A percentile compares a stretch with the other conserved stretches of the same genome.
Conservation (phyloP, 2,113 vertebrate species). For the Colaptes auratus region DNA sequence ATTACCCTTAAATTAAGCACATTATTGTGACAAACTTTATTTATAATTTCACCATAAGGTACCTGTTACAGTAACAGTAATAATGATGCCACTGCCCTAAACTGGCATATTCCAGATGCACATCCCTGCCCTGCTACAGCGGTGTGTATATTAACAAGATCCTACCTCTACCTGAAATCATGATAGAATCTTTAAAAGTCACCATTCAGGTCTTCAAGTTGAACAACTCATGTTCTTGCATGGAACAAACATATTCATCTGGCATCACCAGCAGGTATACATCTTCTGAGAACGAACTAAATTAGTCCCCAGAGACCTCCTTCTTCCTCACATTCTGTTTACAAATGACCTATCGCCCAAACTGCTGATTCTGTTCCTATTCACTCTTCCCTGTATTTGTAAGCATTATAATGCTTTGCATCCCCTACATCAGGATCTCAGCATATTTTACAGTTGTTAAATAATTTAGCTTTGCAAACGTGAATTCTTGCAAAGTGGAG, state of each 20-base stretch:
- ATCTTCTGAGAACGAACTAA: neutral
- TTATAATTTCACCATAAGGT: too few relatives aligned
- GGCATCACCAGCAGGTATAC: neutral
- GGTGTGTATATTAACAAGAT: neutral
- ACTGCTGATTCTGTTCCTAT: neutral
- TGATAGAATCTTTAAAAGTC: neutral
- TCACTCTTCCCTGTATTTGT: neutral
- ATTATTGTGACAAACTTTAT: too few relatives aligned
- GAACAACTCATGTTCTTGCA: neutral
- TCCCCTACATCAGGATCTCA: neutral
- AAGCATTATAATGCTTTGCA: neutral
- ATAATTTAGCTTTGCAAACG: neutral
- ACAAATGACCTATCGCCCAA: constrained; percentile 29
- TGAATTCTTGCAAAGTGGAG: neutral
- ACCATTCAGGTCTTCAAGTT: neutral
- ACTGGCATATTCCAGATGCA: neutral
- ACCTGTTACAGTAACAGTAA: neutral
- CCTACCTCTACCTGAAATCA: neutral
- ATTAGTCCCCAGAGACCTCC: neutral
- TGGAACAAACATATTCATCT: neutral
- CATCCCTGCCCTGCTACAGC: neutral
- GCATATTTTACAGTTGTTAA: constrained; percentile 4
- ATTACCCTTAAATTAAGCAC: too few relatives aligned
- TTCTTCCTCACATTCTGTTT: neutral
- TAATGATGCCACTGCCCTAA: neutral